Conservation (phyloP, 2,888 invertebrate genomes). For the Nomada fucata region DNA sequence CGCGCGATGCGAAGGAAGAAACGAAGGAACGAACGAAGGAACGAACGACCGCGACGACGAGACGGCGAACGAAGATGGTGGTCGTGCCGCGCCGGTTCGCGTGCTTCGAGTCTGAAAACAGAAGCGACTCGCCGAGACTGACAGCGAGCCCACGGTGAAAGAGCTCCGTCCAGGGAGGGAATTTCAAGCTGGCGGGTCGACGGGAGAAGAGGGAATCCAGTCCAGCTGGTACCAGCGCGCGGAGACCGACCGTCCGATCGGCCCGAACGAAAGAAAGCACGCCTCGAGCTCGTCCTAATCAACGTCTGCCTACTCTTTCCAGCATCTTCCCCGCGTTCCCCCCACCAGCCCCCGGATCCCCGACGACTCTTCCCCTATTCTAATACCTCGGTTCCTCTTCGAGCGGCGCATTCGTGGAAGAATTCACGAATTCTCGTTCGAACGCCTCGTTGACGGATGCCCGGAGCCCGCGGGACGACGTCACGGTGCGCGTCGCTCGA, state of each 20-base stretch:
- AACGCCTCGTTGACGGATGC: slow-evolving; percentile 68
- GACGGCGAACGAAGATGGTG: slow-evolving; percentile 50
- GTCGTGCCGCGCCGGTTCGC: slow-evolving; percentile 75
- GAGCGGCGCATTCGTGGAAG: slow-evolving; percentile 1
- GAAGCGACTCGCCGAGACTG: slow-evolving; percentile 79
- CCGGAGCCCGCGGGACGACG: neutral
- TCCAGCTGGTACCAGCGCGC: slow-evolving; percentile 47
- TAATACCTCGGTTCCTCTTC: neutral
- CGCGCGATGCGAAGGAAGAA: slow-evolving; percentile 15
- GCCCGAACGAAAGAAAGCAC: slow-evolving; percentile 57
- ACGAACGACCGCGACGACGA: slow-evolving; percentile 50
- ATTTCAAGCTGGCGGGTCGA: slow-evolving; percentile 39
- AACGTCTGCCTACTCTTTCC: slow-evolving; percentile 78
- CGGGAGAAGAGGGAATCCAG: slow-evolving; percentile 59
- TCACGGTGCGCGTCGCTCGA: slow-evolving; percentile 53
- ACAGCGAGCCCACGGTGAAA: slow-evolving; percentile 69
- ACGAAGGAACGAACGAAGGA: slow-evolving; percentile 31
- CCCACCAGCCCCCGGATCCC: slow-evolving; percentile 2
- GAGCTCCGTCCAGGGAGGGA: slow-evolving; percentile 54
- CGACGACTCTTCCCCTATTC: slow-evolving; percentile 7
- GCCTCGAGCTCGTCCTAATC: slow-evolving; percentile 78
- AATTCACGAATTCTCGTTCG: slow-evolving; percentile 39
- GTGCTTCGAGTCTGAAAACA: slow-evolving; percentile 79
- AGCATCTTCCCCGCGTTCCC: slow-evolving; percentile 31
- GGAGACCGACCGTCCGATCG: slow-evolving; percentile 21